Percentiles rank a stretch among this genome's conserved stretches.
These are phyloP conservation scores for Heliconius sara DNA, from an alignment of 2,888 invertebrate genomes.

Conservation along the genomic window DNA sequence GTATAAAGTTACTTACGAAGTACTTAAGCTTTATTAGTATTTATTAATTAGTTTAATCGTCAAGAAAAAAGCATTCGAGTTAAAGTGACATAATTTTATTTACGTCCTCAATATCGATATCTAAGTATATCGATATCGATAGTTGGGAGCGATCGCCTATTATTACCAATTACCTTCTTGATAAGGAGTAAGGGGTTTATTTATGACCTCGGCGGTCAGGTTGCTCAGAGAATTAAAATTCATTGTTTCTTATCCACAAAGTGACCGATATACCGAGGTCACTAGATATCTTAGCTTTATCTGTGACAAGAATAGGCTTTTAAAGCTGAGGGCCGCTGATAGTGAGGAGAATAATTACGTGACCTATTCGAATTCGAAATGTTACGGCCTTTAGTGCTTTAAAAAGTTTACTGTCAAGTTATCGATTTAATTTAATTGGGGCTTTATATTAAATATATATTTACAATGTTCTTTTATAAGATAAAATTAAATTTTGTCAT, in stretches of 20 bases:
- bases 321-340: slow-evolving; percentile 69
- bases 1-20: slow-evolving; percentile 32
- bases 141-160: slow-evolving; percentile 72
- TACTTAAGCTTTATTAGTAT: not conserved
- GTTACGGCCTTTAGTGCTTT: slow-evolving; percentile 53
- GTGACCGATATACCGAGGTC: slow-evolving; percentile 75
- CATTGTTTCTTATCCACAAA: slow-evolving; percentile 82
- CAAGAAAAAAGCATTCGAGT: slow-evolving; percentile 51
- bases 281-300: slow-evolving; percentile 77
- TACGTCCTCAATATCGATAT: slow-evolving; percentile 62
- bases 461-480: not conserved
- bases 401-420: slow-evolving; percentile 54
- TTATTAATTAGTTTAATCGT: slow-evolving; percentile 26
- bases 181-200: slow-evolving; percentile 72
- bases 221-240: slow-evolving; percentile 77
- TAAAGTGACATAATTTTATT: slow-evolving; percentile 67
- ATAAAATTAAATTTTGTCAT: not conserved
- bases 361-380: slow-evolving; percentile 69
- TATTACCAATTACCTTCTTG: slow-evolving; percentile 81
- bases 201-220: slow-evolving; percentile 67
- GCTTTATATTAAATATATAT: not conserved
- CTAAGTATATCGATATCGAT: slow-evolving; percentile 57
- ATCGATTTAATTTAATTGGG: slow-evolving; percentile 3
- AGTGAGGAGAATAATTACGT: slow-evolving; percentile 68
- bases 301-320: slow-evolving; percentile 82